A percentile compares a stretch with the other conserved stretches of the same genome.
phyloP scores from a whole-genome alignment of 2,113 vertebrate genomes.

The Tetrax tetrax region DNA sequence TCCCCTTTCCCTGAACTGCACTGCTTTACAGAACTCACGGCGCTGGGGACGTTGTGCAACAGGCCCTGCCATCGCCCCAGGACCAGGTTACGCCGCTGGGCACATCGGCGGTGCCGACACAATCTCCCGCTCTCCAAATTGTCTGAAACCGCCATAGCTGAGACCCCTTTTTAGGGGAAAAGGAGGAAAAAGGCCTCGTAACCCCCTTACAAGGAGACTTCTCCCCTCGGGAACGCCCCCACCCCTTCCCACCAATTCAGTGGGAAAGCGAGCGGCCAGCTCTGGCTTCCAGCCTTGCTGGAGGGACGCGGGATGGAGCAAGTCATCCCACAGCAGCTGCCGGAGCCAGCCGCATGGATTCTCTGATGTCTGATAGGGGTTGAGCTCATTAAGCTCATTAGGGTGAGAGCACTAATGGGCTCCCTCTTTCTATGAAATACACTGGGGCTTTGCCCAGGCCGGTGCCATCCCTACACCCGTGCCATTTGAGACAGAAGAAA shows the following conservation, averaged over 20 bases:
- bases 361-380: not conserved
- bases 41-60: not conserved
- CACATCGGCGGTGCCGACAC: fast-evolving
- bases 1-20: not conserved
- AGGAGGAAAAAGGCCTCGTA: not conserved
- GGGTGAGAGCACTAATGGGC: not conserved
- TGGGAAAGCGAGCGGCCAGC: not conserved
- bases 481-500: not conserved
- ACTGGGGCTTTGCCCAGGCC: not conserved
- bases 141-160: fast-evolving
- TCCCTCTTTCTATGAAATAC: not conserved
- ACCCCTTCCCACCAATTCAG: not conserved
- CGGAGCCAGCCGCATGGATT: fast-evolving
- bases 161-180: too few relatives aligned
- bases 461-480: not conserved
- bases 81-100: not conserved
- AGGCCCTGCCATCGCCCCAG: fast-evolving
- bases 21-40: fast-evolving
- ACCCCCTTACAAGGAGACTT: fast-evolving
- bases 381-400: not conserved
- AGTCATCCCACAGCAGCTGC: fast-evolving
- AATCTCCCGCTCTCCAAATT: fast-evolving
- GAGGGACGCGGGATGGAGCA: not conserved
- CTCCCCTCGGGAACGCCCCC: not conserved
- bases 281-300: not conserved